These are phyloP conservation scores for Trachymyrmex septentrionalis DNA, from an alignment of 1,140 invertebrate genomes.

Conservation along the genomic window DNA sequence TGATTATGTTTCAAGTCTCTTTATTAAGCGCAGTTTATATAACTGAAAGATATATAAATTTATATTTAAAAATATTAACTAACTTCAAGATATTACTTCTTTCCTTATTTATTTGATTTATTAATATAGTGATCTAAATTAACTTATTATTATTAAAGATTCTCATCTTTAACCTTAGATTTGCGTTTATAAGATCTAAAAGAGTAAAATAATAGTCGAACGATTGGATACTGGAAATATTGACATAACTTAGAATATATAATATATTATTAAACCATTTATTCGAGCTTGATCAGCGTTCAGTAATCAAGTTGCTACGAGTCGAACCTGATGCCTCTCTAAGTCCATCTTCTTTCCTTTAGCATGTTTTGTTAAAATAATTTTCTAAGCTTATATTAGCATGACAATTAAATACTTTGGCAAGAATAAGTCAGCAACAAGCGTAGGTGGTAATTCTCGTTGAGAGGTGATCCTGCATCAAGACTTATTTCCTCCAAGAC, in stretches of 20 bases:
- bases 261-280: background rate
- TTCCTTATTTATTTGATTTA: too few relatives aligned
- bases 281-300: background rate
- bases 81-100: too few relatives aligned
- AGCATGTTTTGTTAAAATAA: constrained; percentile 32
- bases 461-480: background rate
- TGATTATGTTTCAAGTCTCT: too few relatives aligned
- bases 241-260: background rate
- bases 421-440: constrained; percentile 9
- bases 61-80: too few relatives aligned
- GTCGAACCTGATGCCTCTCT: background rate
- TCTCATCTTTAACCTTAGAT: background rate
- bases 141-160: background rate
- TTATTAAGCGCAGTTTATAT: too few relatives aligned
- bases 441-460: constrained; percentile 26
- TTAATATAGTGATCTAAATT: too few relatives aligned
- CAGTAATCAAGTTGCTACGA: background rate
- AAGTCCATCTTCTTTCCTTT: background rate
- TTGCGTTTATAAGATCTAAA: background rate
- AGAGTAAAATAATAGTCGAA: background rate
- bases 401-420: background rate
- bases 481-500: background rate
- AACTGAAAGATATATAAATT: too few relatives aligned
- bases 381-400: constrained; percentile 30
- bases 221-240: background rate